Percentiles rank a stretch among this genome's conserved stretches.
Conservation (phyloP, 37 sponge, comb jelly and placozoan genomes). For the Mnemiopsis leidyi region DNA sequence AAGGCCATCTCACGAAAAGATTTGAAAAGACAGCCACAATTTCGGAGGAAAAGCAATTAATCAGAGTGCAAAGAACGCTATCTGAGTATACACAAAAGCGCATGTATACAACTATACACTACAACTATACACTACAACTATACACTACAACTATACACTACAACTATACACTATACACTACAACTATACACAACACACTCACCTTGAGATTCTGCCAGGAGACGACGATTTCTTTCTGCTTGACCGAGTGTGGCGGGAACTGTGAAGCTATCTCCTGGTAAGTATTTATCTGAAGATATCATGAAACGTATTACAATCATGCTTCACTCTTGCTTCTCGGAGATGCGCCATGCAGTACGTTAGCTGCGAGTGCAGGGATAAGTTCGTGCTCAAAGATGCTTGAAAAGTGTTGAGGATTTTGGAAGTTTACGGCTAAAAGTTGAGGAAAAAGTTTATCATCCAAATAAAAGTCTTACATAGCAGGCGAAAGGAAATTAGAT, state of each 20-base stretch:
- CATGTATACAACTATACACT: not conserved
- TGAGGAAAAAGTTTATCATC: no score
- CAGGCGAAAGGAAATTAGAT: no score
- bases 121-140: not conserved
- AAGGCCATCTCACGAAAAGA: not conserved
- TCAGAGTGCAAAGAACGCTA: no score
- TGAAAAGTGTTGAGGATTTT: no score
- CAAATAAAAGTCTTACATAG: no score
- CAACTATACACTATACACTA: not conserved
- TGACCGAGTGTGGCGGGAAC: conserved; percentile 3
- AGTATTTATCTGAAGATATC: conserved; percentile 2
- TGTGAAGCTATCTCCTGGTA: conserved; percentile 53
- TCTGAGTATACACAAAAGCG: not conserved
- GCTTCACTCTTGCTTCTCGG: not conserved
- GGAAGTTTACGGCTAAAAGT: no score
- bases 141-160: not conserved
- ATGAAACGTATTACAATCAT: conserved; percentile 1
- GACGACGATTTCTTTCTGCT: conserved; percentile 42
- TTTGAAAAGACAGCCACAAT: not conserved
- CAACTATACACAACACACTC: no score
- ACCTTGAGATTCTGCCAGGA: conserved; percentile 30
- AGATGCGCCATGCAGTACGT: not conserved
- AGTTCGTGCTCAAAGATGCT: not conserved
- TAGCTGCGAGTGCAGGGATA: no score
- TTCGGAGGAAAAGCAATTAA: not conserved